A percentile compares a stretch with the other conserved stretches of the same genome.
These are phyloP conservation scores for Drosophila siamana DNA, from an alignment of 2,888 invertebrate species.

Conservation along the genomic window DNA sequence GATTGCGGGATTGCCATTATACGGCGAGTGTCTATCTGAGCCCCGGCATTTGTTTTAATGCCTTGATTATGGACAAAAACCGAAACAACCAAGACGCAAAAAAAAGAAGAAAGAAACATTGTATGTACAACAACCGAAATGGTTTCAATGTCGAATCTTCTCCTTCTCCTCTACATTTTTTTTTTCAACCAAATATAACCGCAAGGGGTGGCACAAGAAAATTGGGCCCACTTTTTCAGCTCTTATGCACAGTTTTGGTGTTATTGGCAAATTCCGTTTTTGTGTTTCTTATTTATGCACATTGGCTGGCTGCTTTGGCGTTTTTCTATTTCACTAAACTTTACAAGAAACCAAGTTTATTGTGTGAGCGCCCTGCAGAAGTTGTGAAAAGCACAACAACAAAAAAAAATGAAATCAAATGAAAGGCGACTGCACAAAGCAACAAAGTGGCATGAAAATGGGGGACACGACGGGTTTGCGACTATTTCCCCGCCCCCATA, in stretches of 20 bases:
- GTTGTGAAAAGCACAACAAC: not conserved
- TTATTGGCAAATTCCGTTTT: constrained; percentile 69
- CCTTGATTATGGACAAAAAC: constrained; percentile 60
- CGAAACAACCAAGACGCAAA: constrained; percentile 12
- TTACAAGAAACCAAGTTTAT: constrained; percentile 59
- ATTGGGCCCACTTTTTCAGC: constrained; percentile 49
- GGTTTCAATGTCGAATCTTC: constrained; percentile 51
- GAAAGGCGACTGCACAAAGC: constrained; percentile 48
- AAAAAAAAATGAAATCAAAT: constrained; percentile 42
- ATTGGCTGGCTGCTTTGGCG: constrained; percentile 48
- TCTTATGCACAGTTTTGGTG: constrained; percentile 36
- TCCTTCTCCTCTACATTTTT: not conserved
- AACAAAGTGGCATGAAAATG: constrained; percentile 29
- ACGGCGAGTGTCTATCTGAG: constrained; percentile 38
- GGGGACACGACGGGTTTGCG: not conserved
- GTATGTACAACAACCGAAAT: constrained; percentile 52
- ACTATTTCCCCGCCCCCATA: constrained; percentile 4
- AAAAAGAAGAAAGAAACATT: constrained; percentile 47
- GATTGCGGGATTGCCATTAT: constrained; percentile 32
- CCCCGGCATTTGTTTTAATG: constrained; percentile 62
- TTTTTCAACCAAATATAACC: not conserved
- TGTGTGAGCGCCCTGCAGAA: constrained; percentile 38
- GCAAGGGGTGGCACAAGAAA: constrained; percentile 4
- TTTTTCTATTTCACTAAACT: constrained; percentile 69
- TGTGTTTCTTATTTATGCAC: constrained; percentile 70